Evolutionary conservation across 2,113 vertebrate species (phyloP).

Genomic region (Muntiacus reevesi): DNA sequence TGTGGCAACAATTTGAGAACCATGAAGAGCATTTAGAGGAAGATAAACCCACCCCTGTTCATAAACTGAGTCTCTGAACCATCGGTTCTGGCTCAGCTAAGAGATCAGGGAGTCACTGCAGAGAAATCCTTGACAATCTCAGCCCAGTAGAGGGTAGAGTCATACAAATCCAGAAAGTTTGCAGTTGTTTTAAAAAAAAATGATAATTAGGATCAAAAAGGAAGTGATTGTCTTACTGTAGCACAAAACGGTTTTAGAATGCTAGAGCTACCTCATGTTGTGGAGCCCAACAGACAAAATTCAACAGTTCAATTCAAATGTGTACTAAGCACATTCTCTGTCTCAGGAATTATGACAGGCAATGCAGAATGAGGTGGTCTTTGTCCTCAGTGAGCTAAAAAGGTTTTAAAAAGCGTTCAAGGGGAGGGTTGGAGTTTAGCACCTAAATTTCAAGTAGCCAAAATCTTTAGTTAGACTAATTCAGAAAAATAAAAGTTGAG

Average conservation of each 20-base stretch:
- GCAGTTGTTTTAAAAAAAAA: background rate
- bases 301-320: background rate
- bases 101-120: background rate
- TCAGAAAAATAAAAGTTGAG: constrained; percentile 9
- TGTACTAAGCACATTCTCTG: background rate
- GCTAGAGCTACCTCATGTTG: background rate
- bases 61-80: constrained; percentile 22
- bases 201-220: background rate
- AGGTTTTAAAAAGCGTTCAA: background rate
- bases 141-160: background rate
- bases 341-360: background rate
- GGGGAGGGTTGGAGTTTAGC: background rate
- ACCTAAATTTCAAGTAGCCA: constrained; percentile 3
- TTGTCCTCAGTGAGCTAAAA: background rate
- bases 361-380: background rate
- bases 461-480: background rate
- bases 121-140: background rate
- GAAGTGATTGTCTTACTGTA: background rate
- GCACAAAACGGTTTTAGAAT: constrained; percentile 20
- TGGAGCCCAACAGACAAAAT: constrained; percentile 1
- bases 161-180: background rate
- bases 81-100: background rate
- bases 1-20: background rate
- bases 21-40: background rate
- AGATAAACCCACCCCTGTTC: background rate